Evolutionary conservation across 2,888 invertebrate species (phyloP).

Genomic region (Lepidochrysops patricia): DNA sequence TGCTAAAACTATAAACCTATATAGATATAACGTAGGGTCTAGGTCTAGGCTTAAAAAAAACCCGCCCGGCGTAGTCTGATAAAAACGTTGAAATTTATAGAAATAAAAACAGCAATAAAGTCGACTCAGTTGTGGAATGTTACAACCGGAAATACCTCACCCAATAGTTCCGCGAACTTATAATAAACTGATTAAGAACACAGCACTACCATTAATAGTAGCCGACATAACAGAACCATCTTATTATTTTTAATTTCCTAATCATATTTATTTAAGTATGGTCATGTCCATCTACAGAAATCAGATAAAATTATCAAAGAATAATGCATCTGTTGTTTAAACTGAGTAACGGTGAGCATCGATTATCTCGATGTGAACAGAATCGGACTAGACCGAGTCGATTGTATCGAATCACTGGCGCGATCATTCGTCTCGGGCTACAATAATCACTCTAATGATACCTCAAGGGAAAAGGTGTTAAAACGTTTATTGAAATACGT

Average conservation of each 20-base stretch:
- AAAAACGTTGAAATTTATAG: too few relatives aligned
- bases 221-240: neutral
- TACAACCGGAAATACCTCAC: constrained; percentile 9
- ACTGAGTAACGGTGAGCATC: constrained; percentile 20
- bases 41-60: too few relatives aligned
- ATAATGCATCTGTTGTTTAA: constrained; percentile 11
- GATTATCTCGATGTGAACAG: constrained; percentile 31
- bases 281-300: constrained; percentile 9
- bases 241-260: constrained; percentile 10
- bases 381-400: constrained; percentile 31
- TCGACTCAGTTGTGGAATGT: neutral
- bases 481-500: constrained; percentile 71
- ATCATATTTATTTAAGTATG: constrained; percentile 1
- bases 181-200: constrained; percentile 1
- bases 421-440: constrained; percentile 33
- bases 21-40: too few relatives aligned
- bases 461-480: constrained; percentile 70
- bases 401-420: constrained; percentile 32
- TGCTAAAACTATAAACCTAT: too few relatives aligned
- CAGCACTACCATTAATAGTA: neutral
- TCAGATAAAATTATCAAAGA: constrained; percentile 4
- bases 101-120: neutral
- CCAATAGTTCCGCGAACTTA: constrained; percentile 5
- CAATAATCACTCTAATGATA: constrained; percentile 68
- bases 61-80: too few relatives aligned